phyloP scores from a whole-genome alignment of 2,113 vertebrate species.

The Calidris pugnax region DNA sequence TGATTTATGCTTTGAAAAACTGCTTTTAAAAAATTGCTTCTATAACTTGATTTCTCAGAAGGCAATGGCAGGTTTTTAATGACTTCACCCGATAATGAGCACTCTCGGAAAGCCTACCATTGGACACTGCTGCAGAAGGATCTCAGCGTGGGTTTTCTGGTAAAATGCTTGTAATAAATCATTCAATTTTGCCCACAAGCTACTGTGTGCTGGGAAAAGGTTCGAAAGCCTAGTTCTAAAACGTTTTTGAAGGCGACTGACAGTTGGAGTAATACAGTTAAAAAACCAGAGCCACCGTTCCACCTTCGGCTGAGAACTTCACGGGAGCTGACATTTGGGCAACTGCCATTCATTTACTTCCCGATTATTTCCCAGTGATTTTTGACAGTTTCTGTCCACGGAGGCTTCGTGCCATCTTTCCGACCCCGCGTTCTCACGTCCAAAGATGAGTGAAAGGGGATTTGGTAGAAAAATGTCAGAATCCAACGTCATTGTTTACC shows the following conservation, averaged over 20 bases:
- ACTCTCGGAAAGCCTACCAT: not conserved
- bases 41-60: conserved; percentile 25
- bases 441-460: not conserved
- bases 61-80: conserved; percentile 15
- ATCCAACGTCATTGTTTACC: not conserved
- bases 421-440: not conserved
- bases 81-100: conserved; percentile 44
- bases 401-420: not conserved
- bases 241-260: conserved; percentile 25
- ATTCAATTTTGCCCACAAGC: conserved; percentile 52
- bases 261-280: not conserved
- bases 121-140: conserved; percentile 1
- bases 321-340: conserved; percentile 1
- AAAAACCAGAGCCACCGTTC: not conserved
- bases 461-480: conserved; percentile 2
- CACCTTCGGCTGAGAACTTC: conserved; percentile 22
- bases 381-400: conserved; percentile 14
- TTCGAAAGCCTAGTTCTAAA: conserved; percentile 50
- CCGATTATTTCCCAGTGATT: conserved; percentile 8
- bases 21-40: not conserved
- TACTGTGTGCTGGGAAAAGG: conserved; percentile 23
- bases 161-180: conserved; percentile 69
- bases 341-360: conserved; percentile 33
- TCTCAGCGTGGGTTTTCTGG: conserved; percentile 37
- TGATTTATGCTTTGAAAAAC: conserved; percentile 36